These are phyloP conservation scores for Phataginus tetradactyla DNA, from an alignment of 2,797 vertebrate species.

Conservation along the genomic window DNA sequence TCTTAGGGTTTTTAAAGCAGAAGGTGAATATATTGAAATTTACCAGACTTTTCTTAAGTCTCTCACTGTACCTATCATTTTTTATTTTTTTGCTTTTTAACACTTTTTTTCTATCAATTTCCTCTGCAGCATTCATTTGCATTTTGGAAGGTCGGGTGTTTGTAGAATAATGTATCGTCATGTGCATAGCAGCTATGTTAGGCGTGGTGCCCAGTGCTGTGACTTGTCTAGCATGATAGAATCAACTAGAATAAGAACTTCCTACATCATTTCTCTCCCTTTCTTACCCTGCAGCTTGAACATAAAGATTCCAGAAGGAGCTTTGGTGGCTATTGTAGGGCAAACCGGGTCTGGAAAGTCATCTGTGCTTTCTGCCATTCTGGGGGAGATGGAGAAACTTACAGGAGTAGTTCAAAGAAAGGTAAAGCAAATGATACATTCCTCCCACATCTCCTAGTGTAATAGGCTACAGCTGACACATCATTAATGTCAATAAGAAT, in stretches of 20 bases:
- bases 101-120: neutral
- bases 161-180: neutral
- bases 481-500: neutral
- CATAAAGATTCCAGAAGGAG: conserved; percentile 78
- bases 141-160: neutral
- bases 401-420: conserved; percentile 78
- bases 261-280: neutral
- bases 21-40: neutral
- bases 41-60: neutral
- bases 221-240: neutral
- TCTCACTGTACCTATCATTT: neutral
- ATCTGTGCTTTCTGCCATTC: conserved; percentile 80
- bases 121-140: neutral
- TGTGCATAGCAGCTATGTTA: neutral
- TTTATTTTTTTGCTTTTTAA: neutral
- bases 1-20: neutral
- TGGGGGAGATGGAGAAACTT: conserved; percentile 83
- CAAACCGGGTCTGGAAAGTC: conserved; percentile 83
- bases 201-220: neutral
- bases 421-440: conserved; percentile 48
- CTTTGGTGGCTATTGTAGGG: conserved; percentile 79
- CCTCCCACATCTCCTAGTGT: neutral
- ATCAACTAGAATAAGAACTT: neutral
- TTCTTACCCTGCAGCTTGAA: conserved; percentile 72
- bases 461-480: neutral